A percentile compares a stretch with the other conserved stretches of the same genome.
These are phyloP conservation scores for Cephus runcator DNA, from an alignment of 2,888 invertebrate species.

Conservation along the genomic window DNA sequence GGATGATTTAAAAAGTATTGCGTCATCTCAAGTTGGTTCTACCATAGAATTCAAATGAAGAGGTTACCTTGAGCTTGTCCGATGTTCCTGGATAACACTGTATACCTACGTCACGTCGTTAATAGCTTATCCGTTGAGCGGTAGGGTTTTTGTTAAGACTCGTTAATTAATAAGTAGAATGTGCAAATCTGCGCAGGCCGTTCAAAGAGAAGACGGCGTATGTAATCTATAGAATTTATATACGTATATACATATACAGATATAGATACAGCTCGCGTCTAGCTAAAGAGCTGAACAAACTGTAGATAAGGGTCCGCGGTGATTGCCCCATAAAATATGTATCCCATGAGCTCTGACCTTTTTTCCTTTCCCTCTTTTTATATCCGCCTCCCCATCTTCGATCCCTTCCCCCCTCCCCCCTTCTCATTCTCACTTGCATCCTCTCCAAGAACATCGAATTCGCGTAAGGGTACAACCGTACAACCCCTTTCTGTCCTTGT, in stretches of 20 bases:
- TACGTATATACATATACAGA: neutral
- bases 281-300: slow-evolving; percentile 56
- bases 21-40: too few species aligned
- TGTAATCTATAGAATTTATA: too few species aligned
- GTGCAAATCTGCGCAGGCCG: neutral
- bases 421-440: slow-evolving; percentile 31
- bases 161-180: neutral
- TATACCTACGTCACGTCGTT: too few species aligned
- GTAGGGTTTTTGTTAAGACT: neutral
- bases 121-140: neutral
- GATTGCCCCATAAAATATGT: slow-evolving; percentile 64
- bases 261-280: slow-evolving; percentile 22
- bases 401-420: slow-evolving; percentile 23
- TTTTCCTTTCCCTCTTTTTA: slow-evolving; percentile 26
- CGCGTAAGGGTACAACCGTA: neutral
- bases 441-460: slow-evolving; percentile 6
- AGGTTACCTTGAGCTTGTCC: too few species aligned
- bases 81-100: too few species aligned
- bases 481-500: slow-evolving; percentile 6
- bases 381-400: slow-evolving; percentile 5
- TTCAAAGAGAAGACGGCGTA: neutral
- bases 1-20: too few species aligned
- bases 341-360: slow-evolving; percentile 49
- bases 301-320: slow-evolving; percentile 61
- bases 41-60: too few species aligned